Evolutionary conservation across 1,140 invertebrate genomes (phyloP).

Genomic region (Bombus waltoni): DNA sequence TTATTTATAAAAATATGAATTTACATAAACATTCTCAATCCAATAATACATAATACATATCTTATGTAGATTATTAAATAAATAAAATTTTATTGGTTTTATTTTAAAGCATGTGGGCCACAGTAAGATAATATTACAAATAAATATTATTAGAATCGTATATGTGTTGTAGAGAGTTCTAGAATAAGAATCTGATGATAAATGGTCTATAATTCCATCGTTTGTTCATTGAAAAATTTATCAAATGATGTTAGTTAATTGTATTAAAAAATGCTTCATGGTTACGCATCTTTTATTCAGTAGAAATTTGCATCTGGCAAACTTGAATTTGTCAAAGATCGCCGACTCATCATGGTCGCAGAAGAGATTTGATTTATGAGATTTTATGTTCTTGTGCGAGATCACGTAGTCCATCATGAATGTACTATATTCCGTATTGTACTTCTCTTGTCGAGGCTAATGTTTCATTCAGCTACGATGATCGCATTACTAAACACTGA

Average conservation of each 20-base stretch:
- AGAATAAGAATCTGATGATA: not conserved
- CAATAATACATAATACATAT: not conserved
- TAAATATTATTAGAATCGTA: not conserved
- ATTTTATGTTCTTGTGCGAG: no score
- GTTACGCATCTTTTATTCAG: constrained; percentile 21
- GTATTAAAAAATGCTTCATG: not conserved
- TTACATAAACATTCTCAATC: not conserved
- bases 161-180: not conserved
- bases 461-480: not conserved
- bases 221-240: no score
- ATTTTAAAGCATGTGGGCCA: not conserved
- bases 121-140: not conserved
- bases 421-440: not conserved
- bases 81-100: constrained; percentile 7
- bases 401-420: not conserved
- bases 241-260: not conserved
- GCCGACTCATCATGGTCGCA: not conserved
- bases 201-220: not conserved
- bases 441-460: not conserved
- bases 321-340: constrained; percentile 23
- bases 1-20: no score
- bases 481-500: no score
- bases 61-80: not conserved
- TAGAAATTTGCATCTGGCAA: not conserved
- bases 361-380: no score